phyloP scores from a whole-genome alignment of 2,113 vertebrate species.

The Aix galericulata region DNA sequence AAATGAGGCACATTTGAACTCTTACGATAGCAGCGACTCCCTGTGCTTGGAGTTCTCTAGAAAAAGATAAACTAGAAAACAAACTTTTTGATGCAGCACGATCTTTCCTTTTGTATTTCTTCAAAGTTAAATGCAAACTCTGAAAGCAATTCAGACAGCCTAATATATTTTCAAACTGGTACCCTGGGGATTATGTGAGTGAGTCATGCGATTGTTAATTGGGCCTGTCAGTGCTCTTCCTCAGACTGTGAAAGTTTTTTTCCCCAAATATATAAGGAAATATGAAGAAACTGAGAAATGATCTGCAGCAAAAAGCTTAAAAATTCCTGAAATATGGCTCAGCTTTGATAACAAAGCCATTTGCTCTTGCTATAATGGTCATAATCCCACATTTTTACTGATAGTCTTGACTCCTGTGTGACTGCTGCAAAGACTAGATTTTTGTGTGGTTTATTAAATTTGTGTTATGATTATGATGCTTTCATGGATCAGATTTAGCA shows the following conservation, averaged over 20 bases:
- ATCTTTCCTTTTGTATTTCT: not conserved
- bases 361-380: not conserved
- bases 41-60: not conserved
- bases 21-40: not conserved
- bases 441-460: not conserved
- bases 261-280: not conserved
- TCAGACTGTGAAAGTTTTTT: not conserved
- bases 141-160: constrained; percentile 13
- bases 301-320: not conserved
- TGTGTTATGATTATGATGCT: not conserved
- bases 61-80: not conserved
- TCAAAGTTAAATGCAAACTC: constrained; percentile 11
- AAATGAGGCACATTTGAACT: not conserved
- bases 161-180: not conserved
- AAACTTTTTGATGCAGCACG: not conserved
- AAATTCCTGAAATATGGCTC: not conserved
- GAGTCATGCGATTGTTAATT: not conserved
- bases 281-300: not conserved
- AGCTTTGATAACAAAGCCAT: not conserved
- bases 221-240: not conserved
- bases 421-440: not conserved
- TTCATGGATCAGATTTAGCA: not conserved
- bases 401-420: not conserved
- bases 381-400: not conserved
- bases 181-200: not conserved